Conservation (phyloP, 2,113 vertebrate genomes). For the Sisor rabdophorus region DNA sequence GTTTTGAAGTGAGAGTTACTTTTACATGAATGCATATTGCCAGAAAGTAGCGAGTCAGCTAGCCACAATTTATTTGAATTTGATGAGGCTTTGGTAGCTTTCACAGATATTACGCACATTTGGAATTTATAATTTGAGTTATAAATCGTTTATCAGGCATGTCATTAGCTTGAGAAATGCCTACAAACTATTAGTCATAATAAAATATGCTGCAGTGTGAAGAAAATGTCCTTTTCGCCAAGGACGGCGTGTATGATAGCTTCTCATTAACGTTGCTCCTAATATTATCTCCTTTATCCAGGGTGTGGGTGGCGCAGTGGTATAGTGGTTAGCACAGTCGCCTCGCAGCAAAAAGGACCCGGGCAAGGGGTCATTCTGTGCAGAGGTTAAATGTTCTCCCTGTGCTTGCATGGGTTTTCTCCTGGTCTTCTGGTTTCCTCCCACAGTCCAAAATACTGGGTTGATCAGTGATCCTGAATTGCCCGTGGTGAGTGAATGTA, state of each 20-base stretch:
- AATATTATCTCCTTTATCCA: constrained; percentile 11
- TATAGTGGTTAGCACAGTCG: too few relatives aligned
- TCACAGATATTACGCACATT: not conserved
- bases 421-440: too few relatives aligned
- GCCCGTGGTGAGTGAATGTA: too few relatives aligned
- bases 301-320: too few relatives aligned
- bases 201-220: constrained; percentile 3
- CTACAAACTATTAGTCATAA: constrained; percentile 12
- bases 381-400: too few relatives aligned
- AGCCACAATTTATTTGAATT: not conserved
- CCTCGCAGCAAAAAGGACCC: too few relatives aligned
- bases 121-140: not conserved
- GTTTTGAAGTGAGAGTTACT: constrained; percentile 42
- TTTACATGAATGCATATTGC: constrained; percentile 13
- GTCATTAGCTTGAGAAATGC: constrained; percentile 2
- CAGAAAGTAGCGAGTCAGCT: constrained; percentile 5
- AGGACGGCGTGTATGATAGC: constrained; percentile 15
- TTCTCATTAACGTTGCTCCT: constrained; percentile 9
- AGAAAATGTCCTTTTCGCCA: constrained; percentile 9
- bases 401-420: too few relatives aligned
- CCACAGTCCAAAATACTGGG: too few relatives aligned
- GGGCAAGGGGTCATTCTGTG: too few relatives aligned
- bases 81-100: not conserved
- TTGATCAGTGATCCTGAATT: too few relatives aligned
- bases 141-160: not conserved